These are phyloP conservation scores for Halictus rubicundus DNA, from an alignment of 1,140 invertebrate genomes.

Conservation along the genomic window DNA sequence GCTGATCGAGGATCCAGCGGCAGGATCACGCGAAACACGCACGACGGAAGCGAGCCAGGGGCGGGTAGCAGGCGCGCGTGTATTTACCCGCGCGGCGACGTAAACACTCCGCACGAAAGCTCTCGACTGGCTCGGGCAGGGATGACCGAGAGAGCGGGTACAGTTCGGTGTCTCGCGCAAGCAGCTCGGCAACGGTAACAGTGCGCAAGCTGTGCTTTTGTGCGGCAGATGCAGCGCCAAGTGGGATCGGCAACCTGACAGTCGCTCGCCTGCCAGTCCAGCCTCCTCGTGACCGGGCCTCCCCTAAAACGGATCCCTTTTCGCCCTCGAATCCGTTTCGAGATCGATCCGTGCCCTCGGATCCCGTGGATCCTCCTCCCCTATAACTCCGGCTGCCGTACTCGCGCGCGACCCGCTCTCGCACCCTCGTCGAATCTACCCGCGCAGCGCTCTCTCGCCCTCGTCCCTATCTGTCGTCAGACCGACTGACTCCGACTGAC, in stretches of 20 bases:
- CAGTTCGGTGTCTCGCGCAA: conserved; percentile 60
- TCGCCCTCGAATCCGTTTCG: background rate
- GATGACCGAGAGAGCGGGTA: conserved; percentile 53
- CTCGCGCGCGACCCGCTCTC: background rate
- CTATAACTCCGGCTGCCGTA: too few relatives aligned
- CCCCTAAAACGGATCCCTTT: conserved; percentile 8
- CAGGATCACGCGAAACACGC: background rate
- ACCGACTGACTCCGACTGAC: conserved; percentile 35
- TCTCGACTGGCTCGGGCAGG: conserved; percentile 61
- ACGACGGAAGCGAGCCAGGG: background rate
- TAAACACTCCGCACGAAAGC: conserved; percentile 65
- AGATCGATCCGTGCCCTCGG: too few relatives aligned
- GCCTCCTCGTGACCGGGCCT: conserved; percentile 5
- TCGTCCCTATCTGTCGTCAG: conserved; percentile 25
- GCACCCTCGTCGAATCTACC: conserved; percentile 2
- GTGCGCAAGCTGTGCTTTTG: conserved; percentile 67
- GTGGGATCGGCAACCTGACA: conserved; percentile 31
- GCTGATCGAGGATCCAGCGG: conserved; percentile 5
- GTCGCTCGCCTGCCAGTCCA: background rate
- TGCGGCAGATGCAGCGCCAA: conserved; percentile 55
- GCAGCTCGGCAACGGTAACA: conserved; percentile 65
- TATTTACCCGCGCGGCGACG: conserved; percentile 57
- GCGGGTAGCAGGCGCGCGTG: conserved; percentile 23
- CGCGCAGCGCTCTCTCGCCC: conserved; percentile 26
- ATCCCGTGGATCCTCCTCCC: background rate